A percentile compares a stretch with the other conserved stretches of the same genome.
phyloP scores from a whole-genome alignment of 2,888 invertebrate genomes.

The Harpagoxenus sublaevis region DNA sequence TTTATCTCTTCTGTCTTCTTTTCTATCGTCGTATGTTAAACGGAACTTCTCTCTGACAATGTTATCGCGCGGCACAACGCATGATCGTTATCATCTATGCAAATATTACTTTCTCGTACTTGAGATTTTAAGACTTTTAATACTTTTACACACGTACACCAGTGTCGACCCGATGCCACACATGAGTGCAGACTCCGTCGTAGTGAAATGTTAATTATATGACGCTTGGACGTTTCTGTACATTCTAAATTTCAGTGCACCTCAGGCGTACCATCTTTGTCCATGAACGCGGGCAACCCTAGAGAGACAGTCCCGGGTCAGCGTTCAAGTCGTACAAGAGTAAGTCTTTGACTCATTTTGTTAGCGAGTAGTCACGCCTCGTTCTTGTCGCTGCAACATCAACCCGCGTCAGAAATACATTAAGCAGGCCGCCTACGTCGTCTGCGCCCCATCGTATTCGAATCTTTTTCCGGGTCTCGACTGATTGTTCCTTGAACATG shows the following conservation, averaged over 20 bases:
- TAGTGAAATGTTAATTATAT: conserved; percentile 76
- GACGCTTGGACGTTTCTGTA: conserved; percentile 79
- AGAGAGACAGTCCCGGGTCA: conserved; percentile 80
- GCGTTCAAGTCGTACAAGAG: conserved; percentile 81
- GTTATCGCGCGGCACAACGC: conserved; percentile 46
- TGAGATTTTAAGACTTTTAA: conserved; percentile 54
- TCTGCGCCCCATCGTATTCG: conserved; percentile 51
- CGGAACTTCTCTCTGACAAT: conserved; percentile 24
- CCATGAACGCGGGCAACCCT: conserved; percentile 82
- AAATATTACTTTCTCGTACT: conserved; percentile 57
- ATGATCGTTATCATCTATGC: conserved; percentile 50
- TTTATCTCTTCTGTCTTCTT: conserved; percentile 36
- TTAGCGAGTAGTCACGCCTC: conserved; percentile 78
- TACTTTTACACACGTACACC: conserved; percentile 65
- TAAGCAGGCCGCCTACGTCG: conserved; percentile 64
- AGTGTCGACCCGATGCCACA: conserved; percentile 77
- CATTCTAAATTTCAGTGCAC: conserved; percentile 83
- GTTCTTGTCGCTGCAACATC: conserved; percentile 72
- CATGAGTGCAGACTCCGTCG: conserved; percentile 76
- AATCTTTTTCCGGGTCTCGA: conserved; percentile 71
- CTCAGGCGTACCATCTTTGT: conserved; percentile 82
- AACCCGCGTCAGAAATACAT: conserved; percentile 63
- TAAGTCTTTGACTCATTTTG: conserved; percentile 80
- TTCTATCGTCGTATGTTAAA: conserved; percentile 34
- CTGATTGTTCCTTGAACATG: conserved; percentile 79